Conservation (phyloP, 2,113 vertebrate genomes). For the Tragelaphus scriptus region DNA sequence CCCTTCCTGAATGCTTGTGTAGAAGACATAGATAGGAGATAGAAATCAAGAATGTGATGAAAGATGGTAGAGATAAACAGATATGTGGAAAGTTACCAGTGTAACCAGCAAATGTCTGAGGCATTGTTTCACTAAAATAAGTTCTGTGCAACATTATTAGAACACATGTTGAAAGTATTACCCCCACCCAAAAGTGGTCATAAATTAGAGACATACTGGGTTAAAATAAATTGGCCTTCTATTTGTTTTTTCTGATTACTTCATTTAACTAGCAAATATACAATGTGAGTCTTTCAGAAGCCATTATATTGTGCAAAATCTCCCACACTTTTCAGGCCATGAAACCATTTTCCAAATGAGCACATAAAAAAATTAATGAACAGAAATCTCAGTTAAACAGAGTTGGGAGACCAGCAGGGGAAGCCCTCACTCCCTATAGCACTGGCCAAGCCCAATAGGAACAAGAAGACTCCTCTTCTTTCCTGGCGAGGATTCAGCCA, state of each 20-base stretch:
- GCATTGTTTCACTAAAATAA: not conserved
- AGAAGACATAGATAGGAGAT: not conserved
- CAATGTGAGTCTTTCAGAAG: not conserved
- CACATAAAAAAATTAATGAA: not conserved
- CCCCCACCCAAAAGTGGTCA: not conserved
- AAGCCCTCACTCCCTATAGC: not conserved
- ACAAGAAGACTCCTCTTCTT: not conserved
- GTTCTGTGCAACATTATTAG: not conserved
- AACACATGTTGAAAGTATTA: not conserved
- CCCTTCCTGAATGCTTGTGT: not conserved
- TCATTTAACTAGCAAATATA: not conserved
- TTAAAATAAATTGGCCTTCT: not conserved
- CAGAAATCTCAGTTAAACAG: not conserved
- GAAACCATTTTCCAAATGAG: not conserved
- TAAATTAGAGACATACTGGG: not conserved
- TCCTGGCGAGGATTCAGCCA: not conserved
- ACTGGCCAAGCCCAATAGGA: not conserved
- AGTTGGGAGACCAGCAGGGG: not conserved
- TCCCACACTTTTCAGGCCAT: not conserved
- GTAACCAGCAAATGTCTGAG: not conserved
- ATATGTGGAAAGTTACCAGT: not conserved
- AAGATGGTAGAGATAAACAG: not conserved
- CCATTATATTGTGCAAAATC: not conserved
- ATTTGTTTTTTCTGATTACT: not conserved
- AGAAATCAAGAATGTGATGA: not conserved